Percentiles rank a stretch among this genome's conserved stretches.
Evolutionary conservation across 2,888 invertebrate species (phyloP).

Genomic region (Agrotis puta): DNA sequence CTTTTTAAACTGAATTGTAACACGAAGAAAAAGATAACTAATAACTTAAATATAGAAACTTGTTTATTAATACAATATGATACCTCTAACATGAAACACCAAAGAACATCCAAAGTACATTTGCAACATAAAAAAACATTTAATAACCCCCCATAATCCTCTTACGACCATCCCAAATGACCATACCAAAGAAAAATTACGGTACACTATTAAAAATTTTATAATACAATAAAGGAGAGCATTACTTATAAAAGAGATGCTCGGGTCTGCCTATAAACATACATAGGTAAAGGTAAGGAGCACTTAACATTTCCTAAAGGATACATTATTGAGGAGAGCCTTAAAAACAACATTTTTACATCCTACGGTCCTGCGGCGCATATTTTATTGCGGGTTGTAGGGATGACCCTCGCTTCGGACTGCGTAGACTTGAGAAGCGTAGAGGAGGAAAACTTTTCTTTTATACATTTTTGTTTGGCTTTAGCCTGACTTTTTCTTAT

Average conservation of each 20-base stretch:
- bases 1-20: too few species aligned
- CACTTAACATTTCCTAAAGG: conserved; percentile 86
- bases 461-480: background rate
- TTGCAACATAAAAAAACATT: conserved; percentile 18
- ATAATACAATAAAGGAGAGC: conserved; percentile 63
- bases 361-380: conserved; percentile 85
- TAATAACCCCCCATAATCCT: conserved; percentile 24
- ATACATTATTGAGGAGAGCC: conserved; percentile 87
- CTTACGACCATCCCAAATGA: conserved; percentile 30
- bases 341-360: conserved; percentile 91
- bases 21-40: too few species aligned
- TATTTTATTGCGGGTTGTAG: conserved; percentile 88
- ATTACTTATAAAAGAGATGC: conserved; percentile 64
- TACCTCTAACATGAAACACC: background rate
- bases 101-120: conserved; percentile 1
- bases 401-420: conserved; percentile 87
- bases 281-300: conserved; percentile 77
- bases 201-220: conserved; percentile 63
- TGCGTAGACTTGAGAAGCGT: conserved; percentile 73
- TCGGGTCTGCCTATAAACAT: conserved; percentile 66
- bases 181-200: conserved; percentile 58
- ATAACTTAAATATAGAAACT: background rate
- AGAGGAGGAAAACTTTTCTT: conserved; percentile 23
- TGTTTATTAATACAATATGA: background rate
- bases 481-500: background rate